Evolutionary conservation across 2,888 invertebrate species (phyloP).

Genomic region (Hypolimnas misippus): DNA sequence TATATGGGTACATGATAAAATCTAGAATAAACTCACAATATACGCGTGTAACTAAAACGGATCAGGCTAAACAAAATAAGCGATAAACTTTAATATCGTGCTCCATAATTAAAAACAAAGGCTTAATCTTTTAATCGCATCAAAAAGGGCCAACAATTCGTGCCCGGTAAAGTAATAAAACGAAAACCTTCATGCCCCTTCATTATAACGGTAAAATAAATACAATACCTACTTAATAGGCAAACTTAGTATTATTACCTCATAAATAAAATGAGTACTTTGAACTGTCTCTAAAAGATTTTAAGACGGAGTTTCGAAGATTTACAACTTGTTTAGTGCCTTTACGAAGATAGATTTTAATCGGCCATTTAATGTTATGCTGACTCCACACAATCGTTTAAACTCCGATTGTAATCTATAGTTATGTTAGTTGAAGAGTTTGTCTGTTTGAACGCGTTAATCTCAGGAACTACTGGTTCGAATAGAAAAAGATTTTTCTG

Average conservation of each 20-base stretch:
- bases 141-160: slow-evolving; percentile 41
- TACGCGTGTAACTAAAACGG: neutral
- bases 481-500: too few species aligned
- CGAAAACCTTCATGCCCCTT: slow-evolving; percentile 26
- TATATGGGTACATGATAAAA: too few species aligned
- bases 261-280: slow-evolving; percentile 39
- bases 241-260: slow-evolving; percentile 37
- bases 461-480: too few species aligned
- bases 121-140: slow-evolving; percentile 42
- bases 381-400: neutral
- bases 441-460: too few species aligned
- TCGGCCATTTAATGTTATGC: slow-evolving; percentile 13
- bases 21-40: neutral
- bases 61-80: slow-evolving; percentile 25
- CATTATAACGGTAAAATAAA: slow-evolving; percentile 19
- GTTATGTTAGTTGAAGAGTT: too few species aligned
- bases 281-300: slow-evolving; percentile 35
- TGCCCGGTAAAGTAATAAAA: slow-evolving; percentile 38
- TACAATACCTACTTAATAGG: too few species aligned
- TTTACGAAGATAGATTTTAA: slow-evolving; percentile 27
- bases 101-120: slow-evolving; percentile 40
- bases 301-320: slow-evolving; percentile 28
- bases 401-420: neutral
- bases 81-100: slow-evolving; percentile 26
- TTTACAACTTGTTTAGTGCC: slow-evolving; percentile 34